Conservation (phyloP, 2,888 invertebrate species). For the Deilephila elpenor region DNA sequence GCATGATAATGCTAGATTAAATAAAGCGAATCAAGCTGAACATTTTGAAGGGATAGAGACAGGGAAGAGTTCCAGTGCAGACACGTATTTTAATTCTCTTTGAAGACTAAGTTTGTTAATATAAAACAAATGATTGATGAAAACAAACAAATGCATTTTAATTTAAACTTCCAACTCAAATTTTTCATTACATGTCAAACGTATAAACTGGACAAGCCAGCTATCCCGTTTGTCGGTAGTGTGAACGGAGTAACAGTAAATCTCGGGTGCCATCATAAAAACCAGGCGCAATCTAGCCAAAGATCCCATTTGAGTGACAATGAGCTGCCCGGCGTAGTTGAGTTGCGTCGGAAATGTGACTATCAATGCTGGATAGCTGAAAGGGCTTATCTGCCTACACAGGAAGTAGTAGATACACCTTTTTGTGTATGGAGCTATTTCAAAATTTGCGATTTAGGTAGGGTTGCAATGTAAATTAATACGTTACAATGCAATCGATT, state of each 20-base stretch:
- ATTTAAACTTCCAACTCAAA: neutral
- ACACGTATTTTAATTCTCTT: no score
- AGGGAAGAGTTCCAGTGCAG: no score
- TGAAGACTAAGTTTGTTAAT: no score
- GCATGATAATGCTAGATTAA: neutral
- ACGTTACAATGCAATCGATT: no score
- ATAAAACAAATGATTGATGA: no score
- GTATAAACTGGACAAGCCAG: neutral
- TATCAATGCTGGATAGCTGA: neutral
- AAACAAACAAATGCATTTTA: neutral
- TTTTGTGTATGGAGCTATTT: neutral
- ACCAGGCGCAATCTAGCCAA: constrained; percentile 28
- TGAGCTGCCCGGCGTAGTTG: constrained; percentile 34
- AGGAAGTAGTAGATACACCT: neutral
- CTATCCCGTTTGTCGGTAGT: neutral
- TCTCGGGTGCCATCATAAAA: constrained; percentile 18
- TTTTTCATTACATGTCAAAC: neutral
- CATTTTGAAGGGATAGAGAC: no score
- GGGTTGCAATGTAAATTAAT: no score
- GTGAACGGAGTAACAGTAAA: constrained; percentile 21
- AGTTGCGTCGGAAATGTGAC: constrained; percentile 6
- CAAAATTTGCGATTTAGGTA: neutral
- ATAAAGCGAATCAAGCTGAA: neutral
- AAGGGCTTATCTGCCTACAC: neutral
- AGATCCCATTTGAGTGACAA: constrained; percentile 46